These are phyloP conservation scores for Bimastos eiseni DNA, from an alignment of 2,888 invertebrate genomes.

Conservation along the genomic window DNA sequence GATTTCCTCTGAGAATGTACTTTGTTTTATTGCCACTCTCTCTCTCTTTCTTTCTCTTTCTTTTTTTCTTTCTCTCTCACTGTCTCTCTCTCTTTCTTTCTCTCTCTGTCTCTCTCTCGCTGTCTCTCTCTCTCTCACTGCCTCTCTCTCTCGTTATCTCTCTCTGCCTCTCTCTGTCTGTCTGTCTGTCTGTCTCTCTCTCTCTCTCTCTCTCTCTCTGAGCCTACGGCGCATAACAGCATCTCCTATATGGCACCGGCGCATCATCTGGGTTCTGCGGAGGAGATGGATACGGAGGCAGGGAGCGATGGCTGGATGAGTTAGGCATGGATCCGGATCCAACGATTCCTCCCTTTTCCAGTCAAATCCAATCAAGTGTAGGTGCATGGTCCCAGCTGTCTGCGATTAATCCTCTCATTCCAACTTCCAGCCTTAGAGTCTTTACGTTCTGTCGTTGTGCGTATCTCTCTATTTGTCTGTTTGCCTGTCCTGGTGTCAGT, in stretches of 20 bases:
- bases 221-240: not conserved
- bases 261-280: not conserved
- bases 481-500: not conserved
- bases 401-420: not conserved
- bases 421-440: not conserved
- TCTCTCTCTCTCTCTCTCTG: too few relatives aligned
- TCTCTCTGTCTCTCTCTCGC: too few relatives aligned
- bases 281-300: not conserved
- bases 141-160: constrained; percentile 41
- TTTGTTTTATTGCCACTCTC: constrained; percentile 36
- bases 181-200: too few relatives aligned
- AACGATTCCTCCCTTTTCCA: not conserved
- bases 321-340: constrained; percentile 14
- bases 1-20: not conserved
- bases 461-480: not conserved
- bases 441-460: not conserved
- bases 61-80: too few relatives aligned
- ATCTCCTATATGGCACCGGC: not conserved
- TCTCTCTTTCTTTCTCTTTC: constrained; percentile 36
- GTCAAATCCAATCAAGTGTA: not conserved
- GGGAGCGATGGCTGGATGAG: not conserved
- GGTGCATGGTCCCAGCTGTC: not conserved
- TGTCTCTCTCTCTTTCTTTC: constrained; percentile 27
- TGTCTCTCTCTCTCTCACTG: not conserved
- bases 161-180: constrained; percentile 34